Evolutionary conservation across 2,888 invertebrate species (phyloP), one percentile per base, ranked within the genome.

Genomic region (Chymomyza amoena): DNA sequence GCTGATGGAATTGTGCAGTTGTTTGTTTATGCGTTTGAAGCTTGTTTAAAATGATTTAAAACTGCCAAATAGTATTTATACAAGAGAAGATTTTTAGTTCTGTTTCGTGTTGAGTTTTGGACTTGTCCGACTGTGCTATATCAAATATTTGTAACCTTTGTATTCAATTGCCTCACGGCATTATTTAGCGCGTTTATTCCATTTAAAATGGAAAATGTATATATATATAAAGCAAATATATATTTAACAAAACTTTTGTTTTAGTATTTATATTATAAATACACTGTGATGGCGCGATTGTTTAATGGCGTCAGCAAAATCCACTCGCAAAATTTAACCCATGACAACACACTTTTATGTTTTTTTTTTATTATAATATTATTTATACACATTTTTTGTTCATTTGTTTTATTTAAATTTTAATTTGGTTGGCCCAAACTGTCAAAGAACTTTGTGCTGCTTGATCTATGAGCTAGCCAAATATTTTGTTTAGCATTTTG

Each of bases 271-370:
- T 6, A 25, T 56, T 39, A 10, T 61, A 20, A 15, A 45, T 39
- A 50, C 50, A n/a, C 25, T 16, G 32, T 25, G 15, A 16, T 25
- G 28, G 25, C 32, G 39, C 63, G 36, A 66, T 66, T 28, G 66
- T 51, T 80, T 78, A 71, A 73, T 83, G 82, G 76, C 84, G 84
- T 82, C 84, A 84, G 82, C 16, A 20, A 16, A 54, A 54, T 10
- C 16, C 16, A 16, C 16, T 2, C 15, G 54, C 20, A 16, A 54
- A 54, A 54, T 54, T 18, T 54, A 54, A 63, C 64, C 57, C 68
- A 84, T 83, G 83, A 84, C 83, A 81, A 84, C 80, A 66, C 52
- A 61, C 67, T 74, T 66, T 73, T 25, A 61, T 64, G 64, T 50
- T 32, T 56, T 54, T 69, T 56, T 7, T 20, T n/a, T 9, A 13